Base-by-base conservation (phyloP, 2,888 invertebrate genomes). In the Calameuta filiformis region DNA sequence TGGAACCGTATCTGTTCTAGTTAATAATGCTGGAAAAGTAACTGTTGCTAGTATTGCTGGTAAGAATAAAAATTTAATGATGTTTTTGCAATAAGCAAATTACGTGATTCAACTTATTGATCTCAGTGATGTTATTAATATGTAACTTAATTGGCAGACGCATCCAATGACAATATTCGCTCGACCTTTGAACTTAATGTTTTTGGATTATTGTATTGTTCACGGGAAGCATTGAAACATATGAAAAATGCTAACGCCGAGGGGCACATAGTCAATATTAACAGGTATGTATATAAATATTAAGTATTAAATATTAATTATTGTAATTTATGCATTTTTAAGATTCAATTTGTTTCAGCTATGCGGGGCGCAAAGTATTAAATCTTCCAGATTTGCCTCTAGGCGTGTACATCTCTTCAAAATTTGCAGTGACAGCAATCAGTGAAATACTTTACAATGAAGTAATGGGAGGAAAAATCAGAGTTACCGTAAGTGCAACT, bases 371-470 rank as follows among this genome's bases (percentile, higher is more conserved):
- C 85, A 90, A 90, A 78, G 91, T 93, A 80, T 90, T 91, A 80
- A 89, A 90, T 79, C 87, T 92, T 77, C 90, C 90, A 75, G 89
- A 90, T 77, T 11, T 80, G 4, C 15, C 76, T 2, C 91, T 92
- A 83, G 92, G 91, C 84, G 91, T 94, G 85, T 94, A 94, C 89
- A 91, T 93, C 73, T 93, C 93, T 56, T 93, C 94, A 37, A 94
- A 94, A 88, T 92, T 92, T 88, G 94, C 94, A 73, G 92, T 94
- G 68, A 93, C 92, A 34, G 93, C 93, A 68, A 87, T 94, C 35
- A 92, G 93, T 30, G 93, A 94, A 87, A 93, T 93, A 71, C 89
- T 94, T 23, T 92, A 94, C 76, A 92, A 92, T 86, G 94, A 94
- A 89, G 91, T 94, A 79, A 83, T 88, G 3, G 90, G 87, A 9